phyloP scores from a whole-genome alignment of 1,140 invertebrate species.

The Formica exsecta region DNA sequence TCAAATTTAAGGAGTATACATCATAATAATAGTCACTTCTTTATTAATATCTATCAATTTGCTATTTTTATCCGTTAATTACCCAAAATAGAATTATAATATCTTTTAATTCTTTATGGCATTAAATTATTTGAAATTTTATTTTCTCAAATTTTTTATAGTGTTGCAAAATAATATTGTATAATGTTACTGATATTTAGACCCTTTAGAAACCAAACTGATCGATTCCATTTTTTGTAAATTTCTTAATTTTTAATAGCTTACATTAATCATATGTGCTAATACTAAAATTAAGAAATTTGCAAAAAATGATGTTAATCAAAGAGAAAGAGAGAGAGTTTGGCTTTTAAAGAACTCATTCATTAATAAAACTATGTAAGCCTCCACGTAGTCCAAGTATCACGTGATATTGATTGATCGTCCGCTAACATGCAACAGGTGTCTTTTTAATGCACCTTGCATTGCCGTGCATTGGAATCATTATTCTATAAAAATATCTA shows the following conservation, averaged over 20 bases:
- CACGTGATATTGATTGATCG: constrained; percentile 42
- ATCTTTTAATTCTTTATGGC: background rate
- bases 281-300: too few relatives aligned
- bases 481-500: background rate
- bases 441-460: constrained; percentile 39
- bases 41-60: background rate
- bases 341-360: background rate
- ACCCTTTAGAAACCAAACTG: too few relatives aligned
- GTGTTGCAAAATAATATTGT: too few relatives aligned
- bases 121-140: background rate
- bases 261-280: too few relatives aligned
- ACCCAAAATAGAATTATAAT: background rate
- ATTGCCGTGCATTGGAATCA: constrained; percentile 31
- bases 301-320: too few relatives aligned
- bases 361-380: background rate
- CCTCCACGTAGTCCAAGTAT: background rate
- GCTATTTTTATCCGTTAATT: background rate
- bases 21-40: background rate
- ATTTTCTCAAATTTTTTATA: background rate
- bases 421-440: constrained; percentile 40
- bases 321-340: too few relatives aligned
- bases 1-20: too few relatives aligned
- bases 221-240: too few relatives aligned
- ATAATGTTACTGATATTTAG: too few relatives aligned
- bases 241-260: too few relatives aligned